A percentile compares a stretch with the other conserved stretches of the same genome.
Conservation (phyloP, 2,888 invertebrate species). For the Ferdinandea cuprea region DNA sequence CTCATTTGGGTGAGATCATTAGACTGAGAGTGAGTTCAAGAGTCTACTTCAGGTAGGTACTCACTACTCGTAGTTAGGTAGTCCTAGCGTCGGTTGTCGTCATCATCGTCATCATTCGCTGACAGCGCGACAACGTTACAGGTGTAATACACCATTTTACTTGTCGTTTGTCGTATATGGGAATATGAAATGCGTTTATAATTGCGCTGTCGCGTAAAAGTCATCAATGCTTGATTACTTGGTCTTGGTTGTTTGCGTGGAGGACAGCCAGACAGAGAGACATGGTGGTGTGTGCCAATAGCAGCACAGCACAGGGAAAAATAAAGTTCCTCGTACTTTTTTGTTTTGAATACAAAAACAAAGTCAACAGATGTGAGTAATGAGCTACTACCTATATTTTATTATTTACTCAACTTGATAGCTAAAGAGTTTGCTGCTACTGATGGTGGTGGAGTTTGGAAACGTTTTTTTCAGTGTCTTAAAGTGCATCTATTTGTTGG, state of each 20-base stretch:
- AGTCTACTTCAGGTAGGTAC: conserved; percentile 29
- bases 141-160: conserved; percentile 49
- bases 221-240: conserved; percentile 49
- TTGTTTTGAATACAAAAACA: conserved; percentile 41
- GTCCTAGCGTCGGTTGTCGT: too few species aligned
- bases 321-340: conserved; percentile 7
- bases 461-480: background rate
- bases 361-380: conserved; percentile 64
- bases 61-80: background rate
- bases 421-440: background rate
- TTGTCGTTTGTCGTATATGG: background rate
- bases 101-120: too few species aligned
- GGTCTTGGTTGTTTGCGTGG: conserved; percentile 15
- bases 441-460: background rate
- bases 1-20: conserved; percentile 69
- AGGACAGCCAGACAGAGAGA: too few species aligned
- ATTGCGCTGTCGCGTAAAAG: conserved; percentile 49
- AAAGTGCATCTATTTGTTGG: conserved; percentile 13
- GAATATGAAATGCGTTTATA: conserved; percentile 59
- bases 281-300: conserved; percentile 37
- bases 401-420: conserved; percentile 46
- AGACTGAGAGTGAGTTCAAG: conserved; percentile 65
- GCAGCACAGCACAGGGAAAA: background rate
- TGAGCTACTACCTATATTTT: too few species aligned
- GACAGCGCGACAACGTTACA: conserved; percentile 32